Conservation (phyloP, 2,797 vertebrate species). For the Phataginus tetradactyla region DNA sequence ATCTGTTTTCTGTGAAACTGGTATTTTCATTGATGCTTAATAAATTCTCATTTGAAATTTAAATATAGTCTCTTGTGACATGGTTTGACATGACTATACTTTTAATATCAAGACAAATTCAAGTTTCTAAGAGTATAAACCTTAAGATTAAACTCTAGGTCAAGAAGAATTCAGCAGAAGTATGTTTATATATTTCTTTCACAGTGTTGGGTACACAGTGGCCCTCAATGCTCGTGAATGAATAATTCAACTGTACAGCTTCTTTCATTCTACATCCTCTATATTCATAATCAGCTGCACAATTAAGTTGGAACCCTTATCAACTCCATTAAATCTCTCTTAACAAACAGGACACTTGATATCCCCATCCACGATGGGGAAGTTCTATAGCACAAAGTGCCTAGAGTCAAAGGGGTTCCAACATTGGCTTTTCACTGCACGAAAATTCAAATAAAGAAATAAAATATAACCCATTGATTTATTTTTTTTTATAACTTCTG, state of each 20-base stretch:
- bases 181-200: background rate
- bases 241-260: background rate
- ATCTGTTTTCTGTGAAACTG: background rate
- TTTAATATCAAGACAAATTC: background rate
- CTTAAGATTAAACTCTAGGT: background rate
- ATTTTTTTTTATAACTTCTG: background rate
- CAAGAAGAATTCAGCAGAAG: background rate
- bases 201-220: background rate
- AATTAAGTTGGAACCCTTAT: background rate
- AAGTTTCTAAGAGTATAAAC: background rate
- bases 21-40: background rate
- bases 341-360: accelerated
- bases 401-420: background rate
- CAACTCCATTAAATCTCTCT: background rate
- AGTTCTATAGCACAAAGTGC: background rate
- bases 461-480: background rate
- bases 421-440: background rate
- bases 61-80: background rate
- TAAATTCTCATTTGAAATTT: constrained; percentile 19
- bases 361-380: background rate
- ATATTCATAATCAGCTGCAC: background rate
- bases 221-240: too few species aligned
- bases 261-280: background rate
- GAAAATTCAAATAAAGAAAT: background rate
- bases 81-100: background rate